These are phyloP conservation scores for Nesogale talazaci DNA, from an alignment of 2,113 vertebrate genomes.

Conservation along the genomic window DNA sequence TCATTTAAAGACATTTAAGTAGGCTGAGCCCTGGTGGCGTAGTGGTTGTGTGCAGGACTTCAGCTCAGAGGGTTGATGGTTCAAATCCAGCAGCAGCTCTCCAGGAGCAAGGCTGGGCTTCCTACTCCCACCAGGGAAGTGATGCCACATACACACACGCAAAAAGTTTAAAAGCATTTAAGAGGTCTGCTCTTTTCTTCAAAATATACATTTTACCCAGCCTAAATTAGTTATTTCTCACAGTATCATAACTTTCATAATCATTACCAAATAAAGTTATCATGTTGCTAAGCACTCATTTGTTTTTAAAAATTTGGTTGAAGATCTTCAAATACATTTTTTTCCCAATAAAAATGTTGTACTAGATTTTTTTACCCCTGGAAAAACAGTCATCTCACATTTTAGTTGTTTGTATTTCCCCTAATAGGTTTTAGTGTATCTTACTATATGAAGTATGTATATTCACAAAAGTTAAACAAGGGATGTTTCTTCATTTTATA, in stretches of 20 bases:
- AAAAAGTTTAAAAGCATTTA: constrained; percentile 35
- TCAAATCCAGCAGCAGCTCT: too few relatives aligned
- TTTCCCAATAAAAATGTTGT: constrained; percentile 5
- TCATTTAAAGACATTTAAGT: constrained; percentile 12
- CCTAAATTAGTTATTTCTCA: not conserved
- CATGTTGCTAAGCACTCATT: not conserved
- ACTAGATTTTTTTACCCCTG: constrained; percentile 19
- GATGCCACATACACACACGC: too few relatives aligned
- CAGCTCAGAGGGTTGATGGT: too few relatives aligned
- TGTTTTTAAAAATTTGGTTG: not conserved
- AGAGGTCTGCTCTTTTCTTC: not conserved
- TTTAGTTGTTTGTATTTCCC: constrained; percentile 22
- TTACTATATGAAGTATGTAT: constrained; percentile 17
- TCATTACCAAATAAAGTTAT: not conserved
- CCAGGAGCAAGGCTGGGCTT: too few relatives aligned
- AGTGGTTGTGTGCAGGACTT: too few relatives aligned
- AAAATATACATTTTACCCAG: not conserved
- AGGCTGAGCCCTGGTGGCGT: too few relatives aligned
- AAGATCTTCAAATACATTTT: constrained; percentile 28
- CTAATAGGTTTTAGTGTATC: not conserved
- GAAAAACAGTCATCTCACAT: constrained; percentile 31
- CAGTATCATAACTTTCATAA: not conserved
- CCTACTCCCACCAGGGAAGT: too few relatives aligned
- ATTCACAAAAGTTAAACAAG: constrained; percentile 3
- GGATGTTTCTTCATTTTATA: not conserved